These are phyloP conservation scores for Lepus americanus DNA, from an alignment of 2,113 vertebrate genomes.

Conservation along the genomic window DNA sequence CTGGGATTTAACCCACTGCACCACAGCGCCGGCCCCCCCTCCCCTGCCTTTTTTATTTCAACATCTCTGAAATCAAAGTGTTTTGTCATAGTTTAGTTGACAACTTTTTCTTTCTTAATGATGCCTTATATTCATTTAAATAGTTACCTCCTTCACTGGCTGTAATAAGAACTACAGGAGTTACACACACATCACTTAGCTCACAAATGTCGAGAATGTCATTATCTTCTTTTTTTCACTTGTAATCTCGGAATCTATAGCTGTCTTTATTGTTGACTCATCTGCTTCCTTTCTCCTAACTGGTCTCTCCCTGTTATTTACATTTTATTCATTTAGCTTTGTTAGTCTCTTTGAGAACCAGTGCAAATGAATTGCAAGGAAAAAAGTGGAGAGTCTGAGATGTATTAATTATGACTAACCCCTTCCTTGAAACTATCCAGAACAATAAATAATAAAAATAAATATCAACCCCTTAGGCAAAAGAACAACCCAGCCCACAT, in stretches of 20 bases:
- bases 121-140: conserved; percentile 41
- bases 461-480: background rate
- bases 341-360: conserved; percentile 18
- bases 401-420: background rate
- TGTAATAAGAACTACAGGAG: conserved; percentile 33
- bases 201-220: background rate
- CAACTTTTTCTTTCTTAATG: conserved; percentile 49
- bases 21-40: too few relatives aligned
- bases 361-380: background rate
- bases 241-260: background rate
- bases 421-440: background rate
- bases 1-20: too few relatives aligned
- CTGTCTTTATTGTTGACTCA: background rate
- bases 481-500: background rate
- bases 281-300: background rate
- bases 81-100: conserved; percentile 28
- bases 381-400: background rate
- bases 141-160: background rate
- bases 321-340: conserved; percentile 16
- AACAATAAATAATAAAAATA: background rate
- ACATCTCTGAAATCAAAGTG: background rate
- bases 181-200: background rate
- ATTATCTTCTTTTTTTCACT: background rate
- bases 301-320: background rate
- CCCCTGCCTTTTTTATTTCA: background rate